Conservation (phyloP, 2,113 vertebrate genomes). For the Willisornis vidua region DNA sequence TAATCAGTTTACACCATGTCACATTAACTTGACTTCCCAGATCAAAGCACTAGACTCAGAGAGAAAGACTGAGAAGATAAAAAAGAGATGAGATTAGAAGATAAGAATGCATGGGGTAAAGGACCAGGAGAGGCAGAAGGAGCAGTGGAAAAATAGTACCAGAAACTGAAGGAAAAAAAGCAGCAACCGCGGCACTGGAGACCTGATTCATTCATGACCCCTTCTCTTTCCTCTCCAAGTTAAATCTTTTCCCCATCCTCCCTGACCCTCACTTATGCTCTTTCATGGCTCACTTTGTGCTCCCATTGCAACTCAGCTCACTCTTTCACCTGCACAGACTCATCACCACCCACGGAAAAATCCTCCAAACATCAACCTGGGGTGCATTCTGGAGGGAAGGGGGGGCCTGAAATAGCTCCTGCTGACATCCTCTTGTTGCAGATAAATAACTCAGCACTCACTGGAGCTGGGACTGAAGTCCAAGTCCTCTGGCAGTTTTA, state of each 20-base stretch:
- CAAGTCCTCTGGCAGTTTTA: constrained; percentile 50
- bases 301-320: not conserved
- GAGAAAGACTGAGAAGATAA: not conserved
- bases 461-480: constrained; percentile 1
- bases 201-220: not conserved
- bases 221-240: not conserved
- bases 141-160: not conserved
- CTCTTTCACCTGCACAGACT: not conserved
- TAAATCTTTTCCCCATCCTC: not conserved
- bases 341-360: not conserved
- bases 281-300: not conserved
- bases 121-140: not conserved
- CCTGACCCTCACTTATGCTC: not conserved
- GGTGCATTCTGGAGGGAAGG: not conserved
- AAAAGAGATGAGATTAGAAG: not conserved
- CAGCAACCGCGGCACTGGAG: not conserved
- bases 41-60: constrained; percentile 9
- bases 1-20: not conserved
- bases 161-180: not conserved
- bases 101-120: not conserved
- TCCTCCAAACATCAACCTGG: not conserved
- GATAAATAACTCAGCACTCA: not conserved
- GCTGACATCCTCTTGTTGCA: not conserved
- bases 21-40: not conserved
- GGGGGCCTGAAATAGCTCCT: not conserved